Percentiles rank a stretch among this genome's conserved stretches.
Conservation (phyloP, 2,888 invertebrate species). For the Plutella xylostella region DNA sequence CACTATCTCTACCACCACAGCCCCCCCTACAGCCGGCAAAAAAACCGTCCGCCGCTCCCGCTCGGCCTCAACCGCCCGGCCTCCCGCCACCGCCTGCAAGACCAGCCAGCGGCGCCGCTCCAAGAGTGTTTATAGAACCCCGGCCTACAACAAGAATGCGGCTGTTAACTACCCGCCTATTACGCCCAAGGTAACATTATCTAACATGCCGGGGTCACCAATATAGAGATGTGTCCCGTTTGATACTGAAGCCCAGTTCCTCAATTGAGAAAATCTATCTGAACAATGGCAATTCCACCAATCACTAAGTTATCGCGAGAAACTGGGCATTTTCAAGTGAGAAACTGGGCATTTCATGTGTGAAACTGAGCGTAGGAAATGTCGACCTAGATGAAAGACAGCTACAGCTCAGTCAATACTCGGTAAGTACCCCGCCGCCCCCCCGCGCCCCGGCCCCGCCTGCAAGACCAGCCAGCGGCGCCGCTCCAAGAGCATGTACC, state of each 20-base stretch:
- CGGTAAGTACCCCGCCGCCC: slow-evolving; percentile 34
- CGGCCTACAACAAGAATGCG: slow-evolving; percentile 45
- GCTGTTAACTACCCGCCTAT: slow-evolving; percentile 41
- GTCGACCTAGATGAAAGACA: too few relatives aligned
- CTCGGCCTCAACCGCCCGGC: slow-evolving; percentile 36
- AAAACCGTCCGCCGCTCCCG: slow-evolving; percentile 31
- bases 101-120: slow-evolving; percentile 32
- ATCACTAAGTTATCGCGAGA: too few relatives aligned
- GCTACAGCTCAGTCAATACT: too few relatives aligned
- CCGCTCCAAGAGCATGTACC: slow-evolving; percentile 47
- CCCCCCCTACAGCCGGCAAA: slow-evolving; percentile 24
- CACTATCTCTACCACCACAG: slow-evolving; percentile 20
- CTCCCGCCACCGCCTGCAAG: slow-evolving; percentile 15
- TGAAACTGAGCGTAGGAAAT: too few relatives aligned
- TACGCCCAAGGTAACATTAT: slow-evolving; percentile 47
- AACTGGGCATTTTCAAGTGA: too few relatives aligned
- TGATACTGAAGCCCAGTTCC: not conserved
- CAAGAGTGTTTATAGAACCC: slow-evolving; percentile 51
- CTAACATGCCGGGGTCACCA: too few relatives aligned
- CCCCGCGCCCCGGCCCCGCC: slow-evolving; percentile 24
- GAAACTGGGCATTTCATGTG: too few relatives aligned
- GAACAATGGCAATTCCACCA: too few relatives aligned
- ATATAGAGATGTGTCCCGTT: too few relatives aligned
- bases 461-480: slow-evolving; percentile 23
- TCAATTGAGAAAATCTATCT: not conserved